Conservation (phyloP, 2,113 vertebrate species). For the Camelus bactrianus region DNA sequence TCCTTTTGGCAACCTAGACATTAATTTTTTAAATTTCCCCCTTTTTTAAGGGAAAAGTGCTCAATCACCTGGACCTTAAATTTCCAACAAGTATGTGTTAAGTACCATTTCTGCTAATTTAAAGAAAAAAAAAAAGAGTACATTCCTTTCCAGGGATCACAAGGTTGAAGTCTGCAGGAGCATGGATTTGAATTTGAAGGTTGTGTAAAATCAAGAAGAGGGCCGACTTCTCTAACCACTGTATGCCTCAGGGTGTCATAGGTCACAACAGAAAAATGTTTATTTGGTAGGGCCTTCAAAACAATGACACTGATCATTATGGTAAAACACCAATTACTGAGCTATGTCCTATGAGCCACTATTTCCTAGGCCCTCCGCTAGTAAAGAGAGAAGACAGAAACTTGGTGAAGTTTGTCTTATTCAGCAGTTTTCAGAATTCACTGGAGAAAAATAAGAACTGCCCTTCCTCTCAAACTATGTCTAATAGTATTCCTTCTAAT, state of each 20-base stretch:
- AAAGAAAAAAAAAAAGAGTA: neutral
- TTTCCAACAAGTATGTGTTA: conserved; percentile 18
- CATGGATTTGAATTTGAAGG: neutral
- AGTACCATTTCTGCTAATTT: neutral
- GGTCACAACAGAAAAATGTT: neutral
- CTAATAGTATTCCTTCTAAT: too few species aligned
- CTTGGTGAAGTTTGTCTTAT: too few species aligned
- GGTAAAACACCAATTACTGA: neutral
- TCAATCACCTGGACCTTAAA: neutral
- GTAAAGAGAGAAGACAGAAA: neutral
- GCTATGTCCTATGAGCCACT: neutral
- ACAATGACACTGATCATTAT: neutral
- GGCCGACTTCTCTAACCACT: neutral
- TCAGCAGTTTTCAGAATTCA: too few species aligned
- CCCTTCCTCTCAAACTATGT: too few species aligned
- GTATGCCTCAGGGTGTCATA: too few species aligned
- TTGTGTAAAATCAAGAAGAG: neutral
- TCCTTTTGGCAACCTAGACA: neutral
- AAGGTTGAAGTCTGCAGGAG: neutral
- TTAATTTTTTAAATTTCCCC: neutral
- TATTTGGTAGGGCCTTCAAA: neutral
- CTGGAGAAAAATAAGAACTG: too few species aligned
- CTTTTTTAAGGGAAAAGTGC: conserved; percentile 29
- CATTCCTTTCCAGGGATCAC: neutral
- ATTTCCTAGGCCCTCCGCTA: neutral